phyloP scores from a whole-genome alignment of 64 coral and sea anemone genomes.

The Pocillopora damicornis region DNA sequence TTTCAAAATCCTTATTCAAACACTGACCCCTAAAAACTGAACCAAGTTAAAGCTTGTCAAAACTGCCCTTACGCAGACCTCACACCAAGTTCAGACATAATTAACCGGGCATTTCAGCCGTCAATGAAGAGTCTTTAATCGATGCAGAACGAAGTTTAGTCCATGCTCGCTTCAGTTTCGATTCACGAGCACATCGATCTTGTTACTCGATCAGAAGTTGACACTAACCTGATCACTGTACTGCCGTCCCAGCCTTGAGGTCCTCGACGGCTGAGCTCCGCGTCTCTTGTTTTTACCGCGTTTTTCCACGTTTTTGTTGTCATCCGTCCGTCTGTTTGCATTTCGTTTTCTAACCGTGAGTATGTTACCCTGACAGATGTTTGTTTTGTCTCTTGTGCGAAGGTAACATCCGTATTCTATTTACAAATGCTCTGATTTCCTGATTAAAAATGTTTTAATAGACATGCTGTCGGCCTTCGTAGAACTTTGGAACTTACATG shows the following conservation, averaged over 20 bases:
- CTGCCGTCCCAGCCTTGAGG: neutral
- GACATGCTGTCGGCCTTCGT: too few species aligned
- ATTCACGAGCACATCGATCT: neutral
- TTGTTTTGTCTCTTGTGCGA: constrained; percentile 5
- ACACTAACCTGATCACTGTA: neutral
- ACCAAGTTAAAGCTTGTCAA: neutral
- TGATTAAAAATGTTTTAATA: neutral
- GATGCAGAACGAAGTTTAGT: neutral
- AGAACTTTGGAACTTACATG: too few species aligned
- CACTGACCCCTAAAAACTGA: neutral
- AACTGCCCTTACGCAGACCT: neutral
- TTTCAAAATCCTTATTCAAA: neutral
- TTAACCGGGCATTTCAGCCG: neutral
- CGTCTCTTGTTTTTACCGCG: neutral
- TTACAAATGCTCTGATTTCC: neutral
- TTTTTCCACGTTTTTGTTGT: neutral
- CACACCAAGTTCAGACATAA: neutral
- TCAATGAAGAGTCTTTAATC: neutral
- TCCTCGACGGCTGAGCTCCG: neutral
- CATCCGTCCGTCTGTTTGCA: neutral
- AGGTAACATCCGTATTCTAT: neutral
- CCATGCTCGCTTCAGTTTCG: neutral
- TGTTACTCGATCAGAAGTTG: neutral
- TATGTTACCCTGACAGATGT: neutral
- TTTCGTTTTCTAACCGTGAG: neutral